Base-by-base conservation (phyloP, 2,797 vertebrate genomes). In the Danio kyathit region DNA sequence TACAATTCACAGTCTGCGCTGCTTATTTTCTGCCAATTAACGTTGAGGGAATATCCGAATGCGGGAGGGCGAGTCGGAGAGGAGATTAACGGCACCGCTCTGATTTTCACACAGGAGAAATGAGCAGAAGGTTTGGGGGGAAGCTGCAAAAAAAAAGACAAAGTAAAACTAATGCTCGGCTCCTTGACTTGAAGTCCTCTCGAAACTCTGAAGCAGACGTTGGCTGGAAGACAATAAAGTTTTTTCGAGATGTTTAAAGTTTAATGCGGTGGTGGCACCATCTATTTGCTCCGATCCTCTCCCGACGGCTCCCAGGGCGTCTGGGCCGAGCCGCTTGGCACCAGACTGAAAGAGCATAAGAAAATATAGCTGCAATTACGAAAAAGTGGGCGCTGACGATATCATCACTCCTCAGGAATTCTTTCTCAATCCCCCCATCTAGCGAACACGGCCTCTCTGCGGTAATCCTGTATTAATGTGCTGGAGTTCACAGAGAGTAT, bases 401-500 rank as follows among this genome's bases (percentile, higher is more conserved):
- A 73, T 38, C 54, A 61, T 66, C 91, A 88, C 90, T 74, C 91
- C 94, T 94, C 21, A 52, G 90, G 89, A 93, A 94, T 89, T 88
- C 86, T 86, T 87, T 88, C 93, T 94, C 94, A 93, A 94, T 94
- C 94, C 91, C 88, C 89, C 11, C 63, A 90, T 94, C 93, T 91
- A 89, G 87, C 90, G 92, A 94, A 93, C 90, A 88, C 48, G 83
- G 89, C 90, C 88, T 92, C 91, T 89, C 86, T 77, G 86, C 89
- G 83, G 90, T 96, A 95, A 95, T 95, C 95, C 95, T 90, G 85
- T 91, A 93, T 95, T 96, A 96, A 96, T 95, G 90, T 89, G 88
- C 92, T 92, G 0, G 90, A 93, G 96, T 97, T 97, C 96, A 97
- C 93, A 95, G 89, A 91, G 95, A 95, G 95, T 96, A 94, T 96